phyloP scores from a whole-genome alignment of 1,140 invertebrate species.

The Drosophila tropicalis region DNA sequence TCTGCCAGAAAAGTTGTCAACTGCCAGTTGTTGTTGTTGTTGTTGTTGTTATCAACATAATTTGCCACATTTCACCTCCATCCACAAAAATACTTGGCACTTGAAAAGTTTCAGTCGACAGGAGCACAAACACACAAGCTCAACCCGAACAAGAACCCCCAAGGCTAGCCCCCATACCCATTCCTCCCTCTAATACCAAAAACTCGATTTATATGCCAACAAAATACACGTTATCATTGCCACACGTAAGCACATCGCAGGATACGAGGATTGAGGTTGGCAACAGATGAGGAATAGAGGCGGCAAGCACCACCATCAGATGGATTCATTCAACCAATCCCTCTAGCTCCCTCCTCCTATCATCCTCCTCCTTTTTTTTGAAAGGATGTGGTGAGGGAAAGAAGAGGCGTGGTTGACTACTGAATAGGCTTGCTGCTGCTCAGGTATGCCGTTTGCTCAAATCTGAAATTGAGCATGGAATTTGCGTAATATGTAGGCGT shows the following conservation, averaged over 20 bases:
- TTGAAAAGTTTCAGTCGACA: conserved; percentile 9
- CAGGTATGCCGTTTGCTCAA: conserved; percentile 66
- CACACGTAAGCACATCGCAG: conserved; percentile 48
- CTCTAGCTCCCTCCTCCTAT: too few species aligned
- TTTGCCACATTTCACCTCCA: conserved; percentile 15
- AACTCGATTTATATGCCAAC: conserved; percentile 27
- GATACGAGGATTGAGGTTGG: not conserved
- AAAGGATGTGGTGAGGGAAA: not conserved
- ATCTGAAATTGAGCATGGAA: conserved; percentile 68
- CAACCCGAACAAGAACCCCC: not conserved
- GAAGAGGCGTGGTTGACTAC: conserved; percentile 17
- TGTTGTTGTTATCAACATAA: conserved; percentile 20
- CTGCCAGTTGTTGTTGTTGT: not conserved
- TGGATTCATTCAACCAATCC: not conserved
- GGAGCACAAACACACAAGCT: not conserved
- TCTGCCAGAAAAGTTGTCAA: conserved; percentile 17
- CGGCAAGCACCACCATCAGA: not conserved
- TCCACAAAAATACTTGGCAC: conserved; percentile 18
- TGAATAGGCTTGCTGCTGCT: conserved; percentile 40
- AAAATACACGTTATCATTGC: conserved; percentile 61
- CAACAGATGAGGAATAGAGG: conserved; percentile 10
- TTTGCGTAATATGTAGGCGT: conserved; percentile 63
- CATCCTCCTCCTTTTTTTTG: too few species aligned
- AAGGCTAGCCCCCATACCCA: not conserved
- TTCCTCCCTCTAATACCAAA: not conserved